A percentile compares a stretch with the other conserved stretches of the same genome.
Evolutionary conservation across 2,113 vertebrate genomes (phyloP).

Genomic region (Echinops telfairi): DNA sequence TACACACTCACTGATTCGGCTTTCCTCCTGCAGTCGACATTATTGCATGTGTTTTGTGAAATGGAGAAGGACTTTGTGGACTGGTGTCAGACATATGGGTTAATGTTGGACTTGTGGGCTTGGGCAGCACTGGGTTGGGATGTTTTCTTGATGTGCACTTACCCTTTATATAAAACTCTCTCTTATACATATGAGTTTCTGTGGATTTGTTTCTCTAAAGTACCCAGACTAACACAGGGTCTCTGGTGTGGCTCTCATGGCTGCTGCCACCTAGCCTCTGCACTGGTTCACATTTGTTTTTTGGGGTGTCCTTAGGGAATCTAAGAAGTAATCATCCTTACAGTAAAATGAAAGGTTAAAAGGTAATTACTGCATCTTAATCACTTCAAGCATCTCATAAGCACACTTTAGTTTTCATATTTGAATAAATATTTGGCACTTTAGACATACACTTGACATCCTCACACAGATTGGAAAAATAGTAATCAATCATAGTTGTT

Average conservation of each 20-base stretch:
- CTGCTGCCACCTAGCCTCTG: not conserved
- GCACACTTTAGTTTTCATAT: conserved; percentile 62
- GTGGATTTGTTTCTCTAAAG: no score
- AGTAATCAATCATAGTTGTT: conserved; percentile 3
- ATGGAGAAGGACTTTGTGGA: no score
- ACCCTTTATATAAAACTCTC: no score
- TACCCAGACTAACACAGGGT: no score
- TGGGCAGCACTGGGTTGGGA: no score
- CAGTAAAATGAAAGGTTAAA: conserved; percentile 59
- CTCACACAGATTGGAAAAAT: conserved; percentile 15
- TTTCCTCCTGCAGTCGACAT: no score
- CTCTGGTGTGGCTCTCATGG: not conserved
- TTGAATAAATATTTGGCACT: conserved; percentile 74
- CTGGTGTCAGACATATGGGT: no score
- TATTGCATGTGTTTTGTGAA: no score
- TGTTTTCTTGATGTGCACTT: no score
- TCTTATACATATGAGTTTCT: no score
- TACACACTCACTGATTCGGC: no score
- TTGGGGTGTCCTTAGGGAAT: not conserved
- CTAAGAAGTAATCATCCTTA: conserved; percentile 33
- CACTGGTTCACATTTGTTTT: conserved; percentile 37
- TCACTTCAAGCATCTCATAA: conserved; percentile 66
- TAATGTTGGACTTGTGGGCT: no score
- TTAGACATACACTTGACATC: conserved; percentile 48
- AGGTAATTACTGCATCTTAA: conserved; percentile 59